Conservation (phyloP, 2,113 vertebrate genomes). For the Onychorhynchus coronatus region DNA sequence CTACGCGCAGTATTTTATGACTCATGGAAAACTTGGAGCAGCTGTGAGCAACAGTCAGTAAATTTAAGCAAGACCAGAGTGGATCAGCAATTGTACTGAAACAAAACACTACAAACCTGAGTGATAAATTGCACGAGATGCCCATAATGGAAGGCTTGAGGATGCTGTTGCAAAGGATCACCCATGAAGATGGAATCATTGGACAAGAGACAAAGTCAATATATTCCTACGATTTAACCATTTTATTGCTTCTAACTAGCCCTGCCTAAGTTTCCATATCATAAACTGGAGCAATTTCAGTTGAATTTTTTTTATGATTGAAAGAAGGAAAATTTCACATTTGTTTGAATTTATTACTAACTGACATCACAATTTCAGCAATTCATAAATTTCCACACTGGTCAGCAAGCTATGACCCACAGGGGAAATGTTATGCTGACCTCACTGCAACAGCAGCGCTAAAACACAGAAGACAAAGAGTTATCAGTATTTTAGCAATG, state of each 20-base stretch:
- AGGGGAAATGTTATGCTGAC: slow-evolving; percentile 21
- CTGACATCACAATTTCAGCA: slow-evolving; percentile 22
- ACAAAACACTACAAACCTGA: neutral
- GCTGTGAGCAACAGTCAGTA: slow-evolving; percentile 4
- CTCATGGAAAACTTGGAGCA: slow-evolving; percentile 16
- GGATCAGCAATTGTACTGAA: neutral
- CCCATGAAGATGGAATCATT: neutral
- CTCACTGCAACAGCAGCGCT: slow-evolving; percentile 12
- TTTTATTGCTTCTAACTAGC: neutral
- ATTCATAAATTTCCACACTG: slow-evolving; percentile 40
- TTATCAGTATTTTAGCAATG: neutral
- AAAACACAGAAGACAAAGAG: neutral
- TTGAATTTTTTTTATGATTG: neutral
- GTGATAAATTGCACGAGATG: neutral
- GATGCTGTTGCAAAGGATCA: neutral
- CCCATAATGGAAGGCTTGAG: neutral
- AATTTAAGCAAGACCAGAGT: neutral
- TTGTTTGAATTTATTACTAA: slow-evolving; percentile 27
- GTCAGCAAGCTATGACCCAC: neutral
- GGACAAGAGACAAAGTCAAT: neutral
- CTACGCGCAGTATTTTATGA: neutral
- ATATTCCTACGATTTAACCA: neutral
- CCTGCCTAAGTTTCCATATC: neutral
- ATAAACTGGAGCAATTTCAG: neutral
- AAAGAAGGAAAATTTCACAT: neutral